A percentile compares a stretch with the other conserved stretches of the same genome.
Conservation (phyloP, 2,888 invertebrate species). For the Melipona beecheii region DNA sequence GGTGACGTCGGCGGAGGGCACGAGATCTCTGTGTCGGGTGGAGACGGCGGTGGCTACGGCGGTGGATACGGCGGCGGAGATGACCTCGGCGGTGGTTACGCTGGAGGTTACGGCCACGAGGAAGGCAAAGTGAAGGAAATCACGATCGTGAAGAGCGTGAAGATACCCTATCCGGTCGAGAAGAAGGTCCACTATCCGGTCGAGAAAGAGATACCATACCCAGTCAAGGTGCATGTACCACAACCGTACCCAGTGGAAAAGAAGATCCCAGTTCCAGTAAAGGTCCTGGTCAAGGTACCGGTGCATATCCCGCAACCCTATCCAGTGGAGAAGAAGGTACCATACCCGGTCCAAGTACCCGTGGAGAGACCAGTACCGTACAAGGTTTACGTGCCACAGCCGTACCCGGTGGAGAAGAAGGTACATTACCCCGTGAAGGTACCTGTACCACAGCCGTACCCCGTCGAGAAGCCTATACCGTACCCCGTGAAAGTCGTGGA, state of each 20-base stretch:
- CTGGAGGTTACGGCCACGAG: slow-evolving; percentile 61
- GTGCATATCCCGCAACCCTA: slow-evolving; percentile 84
- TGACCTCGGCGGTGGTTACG: slow-evolving; percentile 72
- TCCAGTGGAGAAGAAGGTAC: slow-evolving; percentile 83
- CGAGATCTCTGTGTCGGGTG: slow-evolving; percentile 27
- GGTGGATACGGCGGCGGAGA: slow-evolving; percentile 63
- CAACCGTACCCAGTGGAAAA: slow-evolving; percentile 87
- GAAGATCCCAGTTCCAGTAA: slow-evolving; percentile 82
- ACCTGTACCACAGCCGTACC: slow-evolving; percentile 79
- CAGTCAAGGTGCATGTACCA: slow-evolving; percentile 85
- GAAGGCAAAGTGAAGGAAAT: slow-evolving; percentile 79
- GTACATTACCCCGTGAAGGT: slow-evolving; percentile 80
- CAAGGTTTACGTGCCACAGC: slow-evolving; percentile 82
- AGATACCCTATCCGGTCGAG: slow-evolving; percentile 88
- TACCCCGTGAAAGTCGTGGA: slow-evolving; percentile 90
- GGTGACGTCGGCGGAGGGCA: slow-evolving; percentile 62
- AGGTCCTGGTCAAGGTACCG: slow-evolving; percentile 83
- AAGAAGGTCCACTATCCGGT: slow-evolving; percentile 89
- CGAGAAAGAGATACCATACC: slow-evolving; percentile 87
- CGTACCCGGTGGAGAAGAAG: slow-evolving; percentile 82
- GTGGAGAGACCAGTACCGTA: slow-evolving; percentile 83
- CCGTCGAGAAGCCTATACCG: slow-evolving; percentile 87
- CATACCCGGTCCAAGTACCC: slow-evolving; percentile 82
- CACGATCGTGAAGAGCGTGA: slow-evolving; percentile 81
- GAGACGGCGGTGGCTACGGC: slow-evolving; percentile 53